Conservation (phyloP, 2,113 vertebrate species). For the Gambusia holbrooki region DNA sequence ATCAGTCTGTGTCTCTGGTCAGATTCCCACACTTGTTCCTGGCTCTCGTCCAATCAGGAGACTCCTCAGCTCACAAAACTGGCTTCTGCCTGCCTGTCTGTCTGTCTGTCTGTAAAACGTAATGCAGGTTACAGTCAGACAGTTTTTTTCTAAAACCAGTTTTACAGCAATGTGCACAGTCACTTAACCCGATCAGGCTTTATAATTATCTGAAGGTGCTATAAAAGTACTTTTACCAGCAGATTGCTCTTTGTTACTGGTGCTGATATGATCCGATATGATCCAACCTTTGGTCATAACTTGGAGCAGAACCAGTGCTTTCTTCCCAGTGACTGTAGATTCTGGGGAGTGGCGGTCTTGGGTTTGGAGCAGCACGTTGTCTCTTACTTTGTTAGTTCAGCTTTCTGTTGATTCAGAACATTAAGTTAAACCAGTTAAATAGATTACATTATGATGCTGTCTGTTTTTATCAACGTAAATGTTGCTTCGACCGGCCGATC, state of each 20-base stretch:
- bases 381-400: neutral
- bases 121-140: neutral
- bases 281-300: neutral
- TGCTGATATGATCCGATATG: constrained; percentile 1
- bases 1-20: neutral
- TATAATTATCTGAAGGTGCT: neutral
- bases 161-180: neutral
- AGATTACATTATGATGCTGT: neutral
- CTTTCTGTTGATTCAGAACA: neutral
- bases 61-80: neutral
- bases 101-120: neutral
- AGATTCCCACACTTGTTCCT: neutral
- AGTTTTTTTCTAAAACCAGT: neutral
- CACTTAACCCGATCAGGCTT: neutral
- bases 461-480: neutral
- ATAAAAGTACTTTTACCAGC: too few species aligned
- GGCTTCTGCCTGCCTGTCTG: neutral
- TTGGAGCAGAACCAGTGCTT: neutral
- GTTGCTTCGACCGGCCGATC: neutral
- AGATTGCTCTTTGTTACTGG: neutral
- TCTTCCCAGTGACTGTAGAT: neutral
- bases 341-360: neutral
- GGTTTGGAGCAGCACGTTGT: neutral
- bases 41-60: neutral
- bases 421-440: too few species aligned